Percentiles rank a stretch among this genome's conserved stretches.
phyloP scores from a whole-genome alignment of 2,113 vertebrate genomes.

The Trichechus manatus region DNA sequence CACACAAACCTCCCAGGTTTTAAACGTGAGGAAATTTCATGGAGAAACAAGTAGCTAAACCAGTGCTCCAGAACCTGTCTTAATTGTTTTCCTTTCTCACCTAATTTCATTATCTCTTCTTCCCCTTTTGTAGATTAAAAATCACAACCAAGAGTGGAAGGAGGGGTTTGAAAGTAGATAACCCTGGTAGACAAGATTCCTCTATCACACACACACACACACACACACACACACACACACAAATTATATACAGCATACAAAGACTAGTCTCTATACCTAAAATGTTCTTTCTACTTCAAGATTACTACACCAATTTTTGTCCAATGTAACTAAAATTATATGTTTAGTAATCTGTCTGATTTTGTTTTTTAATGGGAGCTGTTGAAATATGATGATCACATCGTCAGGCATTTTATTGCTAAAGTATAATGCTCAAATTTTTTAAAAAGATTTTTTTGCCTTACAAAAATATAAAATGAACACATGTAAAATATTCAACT shows the following conservation, averaged over 20 bases:
- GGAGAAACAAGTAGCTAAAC: neutral
- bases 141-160: neutral
- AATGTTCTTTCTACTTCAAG: neutral
- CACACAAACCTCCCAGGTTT: neutral
- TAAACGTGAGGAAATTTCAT: neutral
- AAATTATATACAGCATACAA: neutral
- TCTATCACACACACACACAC: neutral
- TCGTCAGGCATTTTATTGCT: neutral
- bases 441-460: neutral
- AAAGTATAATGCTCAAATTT: neutral
- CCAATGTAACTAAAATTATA: neutral
- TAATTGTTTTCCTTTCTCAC: slow-evolving; percentile 20
- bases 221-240: too few species aligned
- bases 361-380: slow-evolving; percentile 5
- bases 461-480: slow-evolving; percentile 17
- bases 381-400: slow-evolving; percentile 21
- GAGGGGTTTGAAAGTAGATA: neutral
- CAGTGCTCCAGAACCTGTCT: neutral
- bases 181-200: neutral
- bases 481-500: neutral
- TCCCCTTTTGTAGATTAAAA: slow-evolving; percentile 15
- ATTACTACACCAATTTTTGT: neutral
- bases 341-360: neutral
- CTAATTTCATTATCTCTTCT: neutral
- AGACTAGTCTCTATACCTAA: neutral